phyloP scores from a whole-genome alignment of 2,113 vertebrate genomes.

The Ictidomys tridecemlineatus region DNA sequence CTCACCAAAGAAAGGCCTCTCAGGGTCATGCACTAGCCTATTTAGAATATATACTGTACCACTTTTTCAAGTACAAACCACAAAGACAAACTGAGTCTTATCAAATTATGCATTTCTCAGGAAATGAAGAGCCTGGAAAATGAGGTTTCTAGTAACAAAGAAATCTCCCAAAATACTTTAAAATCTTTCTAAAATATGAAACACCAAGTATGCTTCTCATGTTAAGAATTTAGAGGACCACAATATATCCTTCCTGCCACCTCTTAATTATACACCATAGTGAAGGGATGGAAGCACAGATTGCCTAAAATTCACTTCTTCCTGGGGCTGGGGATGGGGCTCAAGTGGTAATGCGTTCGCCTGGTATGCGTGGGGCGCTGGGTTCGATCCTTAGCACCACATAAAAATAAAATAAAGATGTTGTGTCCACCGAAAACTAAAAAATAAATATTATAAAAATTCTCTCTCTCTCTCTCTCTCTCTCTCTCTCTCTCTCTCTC shows the following conservation, averaged over 20 bases:
- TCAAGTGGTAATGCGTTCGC: too few relatives aligned
- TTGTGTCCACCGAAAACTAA: too few relatives aligned
- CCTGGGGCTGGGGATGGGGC: not conserved
- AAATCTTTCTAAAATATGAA: constrained; percentile 54
- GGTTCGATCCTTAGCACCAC: too few relatives aligned
- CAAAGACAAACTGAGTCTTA: not conserved
- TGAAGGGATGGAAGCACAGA: not conserved
- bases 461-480: too few relatives aligned
- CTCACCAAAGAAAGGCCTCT: constrained; percentile 36
- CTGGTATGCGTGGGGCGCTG: too few relatives aligned
- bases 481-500: too few relatives aligned
- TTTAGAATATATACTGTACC: not conserved
- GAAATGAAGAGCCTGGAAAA: constrained; percentile 50
- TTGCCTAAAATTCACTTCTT: constrained; percentile 36
- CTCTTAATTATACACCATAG: constrained; percentile 43
- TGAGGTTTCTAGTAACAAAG: not conserved
- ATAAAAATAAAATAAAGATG: too few relatives aligned
- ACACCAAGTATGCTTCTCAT: not conserved
- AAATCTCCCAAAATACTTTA: constrained; percentile 25
- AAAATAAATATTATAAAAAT: too few relatives aligned
- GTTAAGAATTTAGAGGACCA: constrained; percentile 55
- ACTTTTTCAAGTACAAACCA: constrained; percentile 12
- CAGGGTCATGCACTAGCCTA: not conserved
- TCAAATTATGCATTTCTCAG: not conserved
- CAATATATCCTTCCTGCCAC: constrained; percentile 35